phyloP scores from a whole-genome alignment of 2,797 vertebrate genomes.

The Pantherophis alleghaniensis region DNA sequence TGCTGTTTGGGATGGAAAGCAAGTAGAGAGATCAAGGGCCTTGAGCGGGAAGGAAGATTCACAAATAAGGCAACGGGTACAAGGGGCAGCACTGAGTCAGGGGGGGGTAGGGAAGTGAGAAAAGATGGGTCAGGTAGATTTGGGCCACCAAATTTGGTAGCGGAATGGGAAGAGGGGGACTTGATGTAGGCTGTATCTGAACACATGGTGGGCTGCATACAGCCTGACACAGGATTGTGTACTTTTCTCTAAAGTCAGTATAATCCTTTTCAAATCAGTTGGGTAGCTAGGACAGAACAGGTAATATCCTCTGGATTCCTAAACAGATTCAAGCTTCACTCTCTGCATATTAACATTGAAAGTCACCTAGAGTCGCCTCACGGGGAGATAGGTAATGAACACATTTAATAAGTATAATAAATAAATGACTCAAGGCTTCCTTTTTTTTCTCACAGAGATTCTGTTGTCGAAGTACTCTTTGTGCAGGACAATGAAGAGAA shows the following conservation, averaged over 20 bases:
- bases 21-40: background rate
- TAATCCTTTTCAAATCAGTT: background rate
- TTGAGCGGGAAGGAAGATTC: background rate
- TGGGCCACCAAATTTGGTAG: background rate
- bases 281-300: background rate
- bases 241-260: background rate
- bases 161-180: background rate
- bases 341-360: background rate
- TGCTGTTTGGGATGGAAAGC: background rate
- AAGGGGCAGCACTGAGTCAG: background rate
- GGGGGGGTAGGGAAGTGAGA: background rate
- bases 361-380: background rate
- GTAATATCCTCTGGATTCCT: background rate
- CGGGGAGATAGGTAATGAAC: background rate
- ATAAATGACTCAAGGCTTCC: background rate
- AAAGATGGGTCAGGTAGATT: background rate
- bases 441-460: slow-evolving; percentile 79
- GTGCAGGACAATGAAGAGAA: slow-evolving; percentile 99
- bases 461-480: slow-evolving; percentile 93
- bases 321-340: background rate
- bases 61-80: background rate
- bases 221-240: background rate
- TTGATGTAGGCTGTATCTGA: background rate
- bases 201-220: background rate
- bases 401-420: background rate